phyloP scores from a whole-genome alignment of 2,888 invertebrate species.

The Drosophila ustulata region DNA sequence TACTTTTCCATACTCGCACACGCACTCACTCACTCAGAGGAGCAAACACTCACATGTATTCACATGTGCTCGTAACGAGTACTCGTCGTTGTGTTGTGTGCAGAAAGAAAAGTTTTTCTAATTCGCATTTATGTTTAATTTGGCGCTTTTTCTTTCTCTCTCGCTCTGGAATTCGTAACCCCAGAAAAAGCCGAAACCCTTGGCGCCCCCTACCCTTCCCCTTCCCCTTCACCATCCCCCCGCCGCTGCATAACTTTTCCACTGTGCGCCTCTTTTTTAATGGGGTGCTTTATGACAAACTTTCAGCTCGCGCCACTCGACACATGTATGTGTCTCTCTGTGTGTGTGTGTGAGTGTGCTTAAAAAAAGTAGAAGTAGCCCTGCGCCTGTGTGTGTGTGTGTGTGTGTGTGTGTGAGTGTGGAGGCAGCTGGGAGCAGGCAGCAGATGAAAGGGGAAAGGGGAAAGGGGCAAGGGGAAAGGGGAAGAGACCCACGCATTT shows the following conservation, averaged over 20 bases:
- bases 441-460: background rate
- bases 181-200: conserved; percentile 21
- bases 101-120: conserved; percentile 69
- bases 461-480: conserved; percentile 17
- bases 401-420: conserved; percentile 23
- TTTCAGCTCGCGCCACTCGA: conserved; percentile 74
- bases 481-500: conserved; percentile 70
- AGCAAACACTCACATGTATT: background rate
- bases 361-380: conserved; percentile 55
- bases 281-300: conserved; percentile 83
- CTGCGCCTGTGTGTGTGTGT: conserved; percentile 11
- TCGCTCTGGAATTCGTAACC: conserved; percentile 21
- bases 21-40: background rate
- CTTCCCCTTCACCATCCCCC: background rate
- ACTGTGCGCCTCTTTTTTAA: conserved; percentile 71
- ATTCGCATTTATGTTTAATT: conserved; percentile 81
- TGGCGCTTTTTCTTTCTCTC: conserved; percentile 42
- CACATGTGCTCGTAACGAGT: background rate
- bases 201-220: background rate
- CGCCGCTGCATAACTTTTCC: conserved; percentile 21
- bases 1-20: background rate
- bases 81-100: background rate
- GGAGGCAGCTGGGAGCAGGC: conserved; percentile 22
- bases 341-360: conserved; percentile 22
- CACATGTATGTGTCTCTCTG: conserved; percentile 46